Conservation (phyloP, 2,888 invertebrate species). For the Tipula helvola region DNA sequence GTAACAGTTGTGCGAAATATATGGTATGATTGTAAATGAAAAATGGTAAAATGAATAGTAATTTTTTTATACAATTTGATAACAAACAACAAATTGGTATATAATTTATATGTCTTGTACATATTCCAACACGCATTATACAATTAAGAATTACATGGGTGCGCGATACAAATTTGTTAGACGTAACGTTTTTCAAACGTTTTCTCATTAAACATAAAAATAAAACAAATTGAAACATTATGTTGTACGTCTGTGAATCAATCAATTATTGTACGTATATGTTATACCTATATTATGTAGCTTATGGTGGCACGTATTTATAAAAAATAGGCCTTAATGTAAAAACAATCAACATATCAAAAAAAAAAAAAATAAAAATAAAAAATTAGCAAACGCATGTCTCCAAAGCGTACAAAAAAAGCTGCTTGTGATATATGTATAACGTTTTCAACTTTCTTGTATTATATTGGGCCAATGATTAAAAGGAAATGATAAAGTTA, state of each 20-base stretch:
- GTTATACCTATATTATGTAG: neutral
- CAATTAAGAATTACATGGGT: neutral
- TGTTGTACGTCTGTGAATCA: neutral
- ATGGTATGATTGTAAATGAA: neutral
- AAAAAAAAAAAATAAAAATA: neutral
- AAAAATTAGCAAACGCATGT: neutral
- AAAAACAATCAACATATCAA: neutral
- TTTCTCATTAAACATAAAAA: neutral
- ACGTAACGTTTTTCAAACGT: neutral
- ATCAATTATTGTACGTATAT: neutral
- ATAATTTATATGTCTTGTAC: neutral
- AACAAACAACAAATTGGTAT: neutral
- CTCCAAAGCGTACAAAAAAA: neutral
- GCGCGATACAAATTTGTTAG: neutral
- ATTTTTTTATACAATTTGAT: neutral
- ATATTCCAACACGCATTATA: neutral
- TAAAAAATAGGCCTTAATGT: neutral
- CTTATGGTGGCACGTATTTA: neutral
- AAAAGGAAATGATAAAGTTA: neutral
- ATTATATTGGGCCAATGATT: neutral
- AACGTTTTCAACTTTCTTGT: neutral
- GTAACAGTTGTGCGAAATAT: neutral
- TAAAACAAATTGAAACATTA: neutral
- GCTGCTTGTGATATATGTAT: neutral
- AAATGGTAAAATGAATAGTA: no score